Evolutionary conservation across 2,113 vertebrate genomes (phyloP).

Genomic region (Amblyornis subalaris): DNA sequence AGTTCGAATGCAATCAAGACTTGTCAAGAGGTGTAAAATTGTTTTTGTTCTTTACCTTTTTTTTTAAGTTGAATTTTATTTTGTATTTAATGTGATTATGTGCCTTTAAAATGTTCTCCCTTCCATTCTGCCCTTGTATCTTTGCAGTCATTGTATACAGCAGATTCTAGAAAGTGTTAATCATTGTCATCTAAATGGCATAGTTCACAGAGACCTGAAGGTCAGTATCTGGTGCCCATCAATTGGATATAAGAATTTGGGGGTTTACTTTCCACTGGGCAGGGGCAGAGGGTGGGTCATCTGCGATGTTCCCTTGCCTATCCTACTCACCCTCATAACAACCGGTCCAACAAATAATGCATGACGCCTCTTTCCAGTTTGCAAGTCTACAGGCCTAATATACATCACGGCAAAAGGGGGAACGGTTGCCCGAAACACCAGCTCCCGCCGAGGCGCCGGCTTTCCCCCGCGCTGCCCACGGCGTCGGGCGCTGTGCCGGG

Average conservation of each 20-base stretch:
- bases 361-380: slow-evolving; percentile 78
- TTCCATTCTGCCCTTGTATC: slow-evolving; percentile 85
- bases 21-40: slow-evolving; percentile 45
- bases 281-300: slow-evolving; percentile 67
- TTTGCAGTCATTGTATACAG: slow-evolving; percentile 98
- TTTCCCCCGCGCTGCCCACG: background rate
- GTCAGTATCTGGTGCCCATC: slow-evolving; percentile 85
- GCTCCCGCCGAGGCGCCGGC: background rate
- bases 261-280: slow-evolving; percentile 21
- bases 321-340: slow-evolving; percentile 18
- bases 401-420: slow-evolving; percentile 65
- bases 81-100: slow-evolving; percentile 73
- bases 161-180: slow-evolving; percentile 99
- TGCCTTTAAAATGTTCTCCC: slow-evolving; percentile 85
- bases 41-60: slow-evolving; percentile 46
- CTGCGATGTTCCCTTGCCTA: slow-evolving; percentile 47
- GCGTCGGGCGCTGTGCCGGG: background rate
- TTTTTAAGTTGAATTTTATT: slow-evolving; percentile 66
- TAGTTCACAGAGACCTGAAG: slow-evolving; percentile 98
- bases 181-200: slow-evolving; percentile 96
- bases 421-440: background rate
- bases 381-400: slow-evolving; percentile 73
- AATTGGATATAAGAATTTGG: slow-evolving; percentile 57
- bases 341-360: slow-evolving; percentile 62
- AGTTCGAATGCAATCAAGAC: slow-evolving; percentile 44